A percentile compares a stretch with the other conserved stretches of the same genome.
phyloP scores from a whole-genome alignment of 2,888 invertebrate species.

The Aporophyla lueneburgensis region DNA sequence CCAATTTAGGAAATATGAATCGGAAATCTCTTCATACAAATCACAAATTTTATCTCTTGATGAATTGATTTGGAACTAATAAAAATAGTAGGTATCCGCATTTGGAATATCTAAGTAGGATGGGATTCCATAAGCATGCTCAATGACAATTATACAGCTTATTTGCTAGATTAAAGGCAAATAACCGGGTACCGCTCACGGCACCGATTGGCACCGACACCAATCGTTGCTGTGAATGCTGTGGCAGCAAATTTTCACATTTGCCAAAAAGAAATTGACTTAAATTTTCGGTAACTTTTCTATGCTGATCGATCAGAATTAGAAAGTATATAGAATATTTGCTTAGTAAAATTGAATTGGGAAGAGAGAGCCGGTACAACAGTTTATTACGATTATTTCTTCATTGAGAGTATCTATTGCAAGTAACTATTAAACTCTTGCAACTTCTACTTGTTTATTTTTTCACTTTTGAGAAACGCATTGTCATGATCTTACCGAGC shows the following conservation, averaged over 20 bases:
- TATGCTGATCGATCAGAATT: conserved; percentile 42
- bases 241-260: conserved; percentile 13
- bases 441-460: conserved; percentile 21
- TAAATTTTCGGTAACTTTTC: conserved; percentile 43
- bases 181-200: no score
- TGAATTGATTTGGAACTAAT: no score
- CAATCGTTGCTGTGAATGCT: not conserved
- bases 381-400: conserved; percentile 22
- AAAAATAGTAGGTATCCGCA: no score
- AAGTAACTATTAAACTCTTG: conserved; percentile 19
- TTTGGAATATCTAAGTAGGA: no score
- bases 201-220: no score
- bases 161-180: no score
- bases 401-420: conserved; percentile 25
- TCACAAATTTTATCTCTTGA: no score
- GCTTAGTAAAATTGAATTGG: conserved; percentile 40
- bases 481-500: conserved; percentile 2
- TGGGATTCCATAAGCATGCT: no score
- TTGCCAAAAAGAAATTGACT: conserved; percentile 10
- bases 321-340: conserved; percentile 41
- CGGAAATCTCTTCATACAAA: no score
- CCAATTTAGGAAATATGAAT: no score
- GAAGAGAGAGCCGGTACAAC: conserved; percentile 39
- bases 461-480: conserved; percentile 9
- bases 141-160: no score